Percentiles rank a stretch among this genome's conserved stretches.
Conservation (phyloP, 2,888 invertebrate species). For the Nineta flava region DNA sequence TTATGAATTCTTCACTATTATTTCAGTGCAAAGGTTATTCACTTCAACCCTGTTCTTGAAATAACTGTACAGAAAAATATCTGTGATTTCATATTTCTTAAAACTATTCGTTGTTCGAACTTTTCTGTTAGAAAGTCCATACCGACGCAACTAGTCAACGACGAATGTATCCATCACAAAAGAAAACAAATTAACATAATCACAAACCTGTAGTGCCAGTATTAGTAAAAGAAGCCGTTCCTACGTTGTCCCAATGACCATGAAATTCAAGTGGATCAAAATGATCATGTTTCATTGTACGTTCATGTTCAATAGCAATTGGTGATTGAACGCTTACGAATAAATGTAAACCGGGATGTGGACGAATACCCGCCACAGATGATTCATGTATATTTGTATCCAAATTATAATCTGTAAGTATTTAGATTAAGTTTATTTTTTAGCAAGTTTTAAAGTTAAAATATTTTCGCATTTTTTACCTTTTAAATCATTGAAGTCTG, state of each 20-base stretch:
- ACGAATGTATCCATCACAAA: no score
- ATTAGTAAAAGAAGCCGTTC: conserved; percentile 41
- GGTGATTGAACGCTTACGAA: conserved; percentile 40
- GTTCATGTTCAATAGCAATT: conserved; percentile 37
- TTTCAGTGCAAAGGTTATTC: no score
- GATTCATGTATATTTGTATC: neutral
- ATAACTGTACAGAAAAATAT: no score
- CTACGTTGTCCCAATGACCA: conserved; percentile 40
- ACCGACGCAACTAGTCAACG: no score
- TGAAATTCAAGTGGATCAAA: conserved; percentile 37
- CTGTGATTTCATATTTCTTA: no score
- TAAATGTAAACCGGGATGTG: conserved; percentile 2
- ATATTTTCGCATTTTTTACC: neutral
- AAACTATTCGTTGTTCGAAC: no score
- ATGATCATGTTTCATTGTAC: conserved; percentile 25
- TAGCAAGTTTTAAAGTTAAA: no score
- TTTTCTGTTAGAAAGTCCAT: no score
- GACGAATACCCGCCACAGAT: neutral
- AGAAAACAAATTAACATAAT: neutral
- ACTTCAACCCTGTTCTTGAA: no score
- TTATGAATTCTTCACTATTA: no score
- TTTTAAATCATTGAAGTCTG: conserved; percentile 2
- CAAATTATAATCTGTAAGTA: conserved; percentile 1
- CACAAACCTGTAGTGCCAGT: conserved; percentile 49
- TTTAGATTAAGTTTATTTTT: neutral